Evolutionary conservation across 1,140 invertebrate genomes (phyloP).

Genomic region (Ruditapes philippinarum): DNA sequence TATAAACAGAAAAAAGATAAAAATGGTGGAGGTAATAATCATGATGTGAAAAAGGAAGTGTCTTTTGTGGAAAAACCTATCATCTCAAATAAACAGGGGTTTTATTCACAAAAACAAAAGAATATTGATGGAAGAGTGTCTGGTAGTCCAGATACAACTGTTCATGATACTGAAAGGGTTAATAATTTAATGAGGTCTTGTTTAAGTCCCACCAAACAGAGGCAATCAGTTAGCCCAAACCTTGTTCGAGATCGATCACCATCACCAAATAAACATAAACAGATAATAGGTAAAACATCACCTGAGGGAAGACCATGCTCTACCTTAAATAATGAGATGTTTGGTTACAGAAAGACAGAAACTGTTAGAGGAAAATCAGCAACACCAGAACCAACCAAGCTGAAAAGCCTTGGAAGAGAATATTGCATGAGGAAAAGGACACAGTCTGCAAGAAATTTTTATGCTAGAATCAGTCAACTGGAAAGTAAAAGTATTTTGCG

Average conservation of each 20-base stretch:
- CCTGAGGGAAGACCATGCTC: neutral
- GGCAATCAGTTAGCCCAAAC: neutral
- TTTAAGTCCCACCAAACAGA: neutral
- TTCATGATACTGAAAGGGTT: neutral
- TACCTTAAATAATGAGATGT: neutral
- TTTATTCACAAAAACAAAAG: neutral
- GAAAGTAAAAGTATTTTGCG: neutral
- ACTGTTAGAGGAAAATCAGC: neutral
- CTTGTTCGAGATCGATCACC: neutral
- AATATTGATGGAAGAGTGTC: neutral
- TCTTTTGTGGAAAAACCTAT: constrained; percentile 13
- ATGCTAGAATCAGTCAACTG: neutral
- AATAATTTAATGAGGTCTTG: neutral
- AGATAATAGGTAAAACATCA: neutral
- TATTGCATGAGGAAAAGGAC: constrained; percentile 34
- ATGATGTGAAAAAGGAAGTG: constrained; percentile 22
- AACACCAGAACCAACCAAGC: constrained; percentile 1
- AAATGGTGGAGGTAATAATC: neutral
- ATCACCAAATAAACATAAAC: neutral
- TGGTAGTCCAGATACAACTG: neutral
- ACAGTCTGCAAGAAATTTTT: constrained; percentile 8
- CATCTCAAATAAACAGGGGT: neutral
- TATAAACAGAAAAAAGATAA: neutral
- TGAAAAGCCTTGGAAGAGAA: no score
- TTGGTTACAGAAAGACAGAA: neutral